Conservation (phyloP, 2,797 vertebrate genomes). For the Sardinella longiceps region DNA sequence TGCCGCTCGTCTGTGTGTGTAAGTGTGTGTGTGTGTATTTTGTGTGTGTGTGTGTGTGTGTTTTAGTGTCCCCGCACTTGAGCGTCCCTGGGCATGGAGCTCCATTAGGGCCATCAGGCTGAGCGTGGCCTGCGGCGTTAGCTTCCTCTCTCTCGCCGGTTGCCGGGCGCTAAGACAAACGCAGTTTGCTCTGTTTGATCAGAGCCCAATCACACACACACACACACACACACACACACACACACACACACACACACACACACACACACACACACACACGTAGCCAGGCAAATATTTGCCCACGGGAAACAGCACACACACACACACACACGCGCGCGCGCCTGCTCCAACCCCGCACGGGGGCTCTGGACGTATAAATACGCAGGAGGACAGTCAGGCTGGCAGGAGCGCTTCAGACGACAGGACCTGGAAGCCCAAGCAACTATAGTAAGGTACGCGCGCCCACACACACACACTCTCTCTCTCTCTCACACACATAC, state of each 20-base stretch:
- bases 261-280: no score
- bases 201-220: constrained; percentile 72
- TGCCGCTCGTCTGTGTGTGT: constrained; percentile 46
- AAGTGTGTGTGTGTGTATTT: constrained; percentile 52
- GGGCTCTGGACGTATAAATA: constrained; percentile 48
- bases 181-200: constrained; percentile 84
- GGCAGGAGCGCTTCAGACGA: no score
- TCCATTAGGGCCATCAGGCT: constrained; percentile 79
- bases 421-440: background rate
- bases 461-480: background rate
- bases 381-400: constrained; percentile 30
- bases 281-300: no score
- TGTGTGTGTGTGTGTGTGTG: constrained; percentile 51
- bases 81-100: constrained; percentile 85
- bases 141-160: constrained; percentile 87
- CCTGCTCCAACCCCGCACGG: background rate
- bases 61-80: constrained; percentile 80
- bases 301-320: background rate
- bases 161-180: constrained; percentile 94
- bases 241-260: no score
- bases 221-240: constrained; percentile 35
- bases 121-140: constrained; percentile 49
- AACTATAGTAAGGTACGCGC: background rate
- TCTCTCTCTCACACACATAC: background rate
- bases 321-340: constrained; percentile 65